phyloP scores from a whole-genome alignment of 2,113 vertebrate species.

The Cervus canadensis region DNA sequence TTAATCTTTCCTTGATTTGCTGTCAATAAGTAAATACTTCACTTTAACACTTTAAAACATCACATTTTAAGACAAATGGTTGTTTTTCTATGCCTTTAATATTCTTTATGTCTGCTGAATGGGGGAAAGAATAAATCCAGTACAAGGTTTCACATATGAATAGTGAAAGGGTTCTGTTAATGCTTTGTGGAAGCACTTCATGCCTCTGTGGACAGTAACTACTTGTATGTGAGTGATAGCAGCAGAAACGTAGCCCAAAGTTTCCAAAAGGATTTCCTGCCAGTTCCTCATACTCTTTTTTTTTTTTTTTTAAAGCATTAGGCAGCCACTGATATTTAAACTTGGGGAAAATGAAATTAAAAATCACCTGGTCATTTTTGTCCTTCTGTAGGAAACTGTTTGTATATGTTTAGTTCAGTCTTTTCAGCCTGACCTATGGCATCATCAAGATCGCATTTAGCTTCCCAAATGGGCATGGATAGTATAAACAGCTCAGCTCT shows the following conservation, averaged over 20 bases:
- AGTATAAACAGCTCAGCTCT: neutral
- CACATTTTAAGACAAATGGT: neutral
- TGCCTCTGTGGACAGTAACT: neutral
- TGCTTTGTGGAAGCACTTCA: neutral
- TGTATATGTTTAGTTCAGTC: neutral
- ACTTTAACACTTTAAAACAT: neutral
- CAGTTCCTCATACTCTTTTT: neutral
- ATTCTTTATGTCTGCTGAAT: neutral
- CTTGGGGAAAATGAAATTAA: neutral
- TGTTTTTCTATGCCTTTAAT: neutral
- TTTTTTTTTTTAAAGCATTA: neutral
- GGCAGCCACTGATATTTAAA: neutral
- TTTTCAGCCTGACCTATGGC: neutral
- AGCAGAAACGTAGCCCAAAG: neutral
- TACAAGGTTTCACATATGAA: neutral
- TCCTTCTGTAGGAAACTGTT: neutral
- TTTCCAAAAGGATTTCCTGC: neutral
- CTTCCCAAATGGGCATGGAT: neutral
- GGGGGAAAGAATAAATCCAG: neutral
- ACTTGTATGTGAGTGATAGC: neutral
- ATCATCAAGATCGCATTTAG: neutral
- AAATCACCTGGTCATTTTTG: neutral
- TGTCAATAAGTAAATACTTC: neutral
- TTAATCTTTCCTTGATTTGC: neutral
- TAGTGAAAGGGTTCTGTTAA: neutral